These are phyloP conservation scores for Premnoplex brunnescens DNA, from an alignment of 2,797 vertebrate genomes.

Conservation along the genomic window DNA sequence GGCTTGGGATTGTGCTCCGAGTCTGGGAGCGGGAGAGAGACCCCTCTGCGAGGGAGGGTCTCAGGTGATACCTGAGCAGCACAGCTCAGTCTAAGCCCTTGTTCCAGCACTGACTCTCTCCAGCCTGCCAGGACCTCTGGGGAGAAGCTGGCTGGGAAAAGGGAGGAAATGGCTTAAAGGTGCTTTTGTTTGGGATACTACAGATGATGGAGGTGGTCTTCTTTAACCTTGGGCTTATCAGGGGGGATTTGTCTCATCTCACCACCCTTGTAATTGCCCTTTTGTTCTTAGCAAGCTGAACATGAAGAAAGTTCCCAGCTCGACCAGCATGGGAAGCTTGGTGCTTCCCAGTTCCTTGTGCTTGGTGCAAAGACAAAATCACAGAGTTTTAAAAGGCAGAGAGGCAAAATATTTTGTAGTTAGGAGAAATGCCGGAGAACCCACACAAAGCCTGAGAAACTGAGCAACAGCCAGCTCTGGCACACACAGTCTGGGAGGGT, in stretches of 20 bases:
- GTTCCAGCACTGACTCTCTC: background rate
- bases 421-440: slow-evolving; percentile 26
- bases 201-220: background rate
- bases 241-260: background rate
- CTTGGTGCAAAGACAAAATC: background rate
- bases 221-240: background rate
- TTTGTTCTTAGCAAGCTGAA: background rate
- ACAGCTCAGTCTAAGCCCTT: background rate
- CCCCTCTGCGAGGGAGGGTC: background rate
- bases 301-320: background rate
- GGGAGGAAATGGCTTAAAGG: background rate
- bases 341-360: background rate
- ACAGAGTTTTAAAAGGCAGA: background rate
- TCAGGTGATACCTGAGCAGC: background rate
- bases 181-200: background rate
- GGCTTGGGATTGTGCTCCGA: background rate
- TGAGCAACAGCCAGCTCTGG: background rate
- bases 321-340: background rate
- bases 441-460: slow-evolving; percentile 34
- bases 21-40: background rate
- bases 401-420: background rate
- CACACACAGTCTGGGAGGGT: background rate
- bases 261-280: background rate
- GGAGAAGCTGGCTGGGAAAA: background rate
- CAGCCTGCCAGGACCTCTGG: background rate